phyloP scores from a whole-genome alignment of 2,888 invertebrate genomes.

The Nycteola revayana region DNA sequence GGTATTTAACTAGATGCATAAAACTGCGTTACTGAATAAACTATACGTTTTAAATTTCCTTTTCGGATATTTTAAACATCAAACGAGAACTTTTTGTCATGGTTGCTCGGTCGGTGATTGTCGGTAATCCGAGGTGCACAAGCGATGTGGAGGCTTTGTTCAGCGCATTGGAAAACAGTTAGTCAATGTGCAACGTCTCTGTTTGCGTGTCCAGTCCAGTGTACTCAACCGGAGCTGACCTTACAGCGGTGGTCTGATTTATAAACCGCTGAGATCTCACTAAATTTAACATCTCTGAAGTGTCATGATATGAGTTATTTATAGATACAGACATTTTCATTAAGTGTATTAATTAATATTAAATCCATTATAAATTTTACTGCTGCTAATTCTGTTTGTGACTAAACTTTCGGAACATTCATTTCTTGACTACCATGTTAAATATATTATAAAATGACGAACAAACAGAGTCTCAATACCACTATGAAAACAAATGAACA shows the following conservation, averaged over 20 bases:
- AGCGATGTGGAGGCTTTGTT: constrained; percentile 49
- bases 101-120: constrained; percentile 39
- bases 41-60: constrained; percentile 38
- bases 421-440: too few species aligned
- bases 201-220: constrained; percentile 46
- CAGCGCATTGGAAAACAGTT: constrained; percentile 65
- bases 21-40: constrained; percentile 48
- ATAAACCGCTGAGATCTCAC: constrained; percentile 21
- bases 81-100: constrained; percentile 44
- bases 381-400: too few species aligned
- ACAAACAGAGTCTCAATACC: too few species aligned
- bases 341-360: too few species aligned
- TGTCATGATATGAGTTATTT: too few species aligned
- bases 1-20: constrained; percentile 31
- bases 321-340: too few species aligned
- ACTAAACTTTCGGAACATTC: too few species aligned
- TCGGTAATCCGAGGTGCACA: constrained; percentile 60
- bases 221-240: constrained; percentile 34
- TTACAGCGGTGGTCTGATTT: constrained; percentile 24
- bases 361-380: too few species aligned
- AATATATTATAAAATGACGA: too few species aligned
- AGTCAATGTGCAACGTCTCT: constrained; percentile 48
- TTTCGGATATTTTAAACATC: constrained; percentile 47
- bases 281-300: constrained; percentile 17
- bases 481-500: too few species aligned